These are phyloP conservation scores for Odontamblyopus rebecca DNA, from an alignment of 2,797 vertebrate species.

Conservation along the genomic window DNA sequence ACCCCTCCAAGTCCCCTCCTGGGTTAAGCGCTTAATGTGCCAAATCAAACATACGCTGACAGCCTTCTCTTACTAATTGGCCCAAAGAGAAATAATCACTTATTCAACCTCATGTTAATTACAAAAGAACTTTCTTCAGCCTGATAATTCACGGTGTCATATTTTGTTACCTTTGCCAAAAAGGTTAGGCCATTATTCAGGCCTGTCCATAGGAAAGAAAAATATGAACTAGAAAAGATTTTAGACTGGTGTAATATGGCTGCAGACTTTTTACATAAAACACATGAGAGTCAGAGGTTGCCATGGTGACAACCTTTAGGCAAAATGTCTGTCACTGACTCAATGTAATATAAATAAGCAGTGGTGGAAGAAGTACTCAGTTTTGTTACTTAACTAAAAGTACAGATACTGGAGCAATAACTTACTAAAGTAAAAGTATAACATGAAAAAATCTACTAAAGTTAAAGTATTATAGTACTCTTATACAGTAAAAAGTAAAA, in stretches of 20 bases:
- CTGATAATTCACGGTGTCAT: conserved; percentile 5
- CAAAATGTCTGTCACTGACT: not conserved
- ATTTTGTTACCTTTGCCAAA: conserved; percentile 1
- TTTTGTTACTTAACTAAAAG: too few species aligned
- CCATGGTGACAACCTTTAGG: not conserved
- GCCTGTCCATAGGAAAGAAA: conserved; percentile 2
- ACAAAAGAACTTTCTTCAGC: conserved; percentile 7
- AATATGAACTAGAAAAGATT: not conserved
- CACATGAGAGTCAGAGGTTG: not conserved
- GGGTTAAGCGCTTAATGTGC: conserved; percentile 63
- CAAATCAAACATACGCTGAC: conserved; percentile 49
- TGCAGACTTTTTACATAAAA: not conserved
- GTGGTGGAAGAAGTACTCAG: too few species aligned
- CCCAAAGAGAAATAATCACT: conserved; percentile 21
- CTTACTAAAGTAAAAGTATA: too few species aligned
- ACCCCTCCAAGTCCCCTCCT: conserved; percentile 48
- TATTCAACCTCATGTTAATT: conserved; percentile 21
- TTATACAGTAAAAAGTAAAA: too few species aligned
- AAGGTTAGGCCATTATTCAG: conserved; percentile 10
- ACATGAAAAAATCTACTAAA: too few species aligned
- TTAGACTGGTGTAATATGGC: not conserved
- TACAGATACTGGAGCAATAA: too few species aligned
- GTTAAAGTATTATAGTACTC: too few species aligned
- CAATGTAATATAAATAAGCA: too few species aligned
- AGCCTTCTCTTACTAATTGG: conserved; percentile 33